Percentiles rank a stretch among this genome's conserved stretches.
Evolutionary conservation across 2,797 vertebrate species (phyloP).

Genomic region (Cyclura pinguis): DNA sequence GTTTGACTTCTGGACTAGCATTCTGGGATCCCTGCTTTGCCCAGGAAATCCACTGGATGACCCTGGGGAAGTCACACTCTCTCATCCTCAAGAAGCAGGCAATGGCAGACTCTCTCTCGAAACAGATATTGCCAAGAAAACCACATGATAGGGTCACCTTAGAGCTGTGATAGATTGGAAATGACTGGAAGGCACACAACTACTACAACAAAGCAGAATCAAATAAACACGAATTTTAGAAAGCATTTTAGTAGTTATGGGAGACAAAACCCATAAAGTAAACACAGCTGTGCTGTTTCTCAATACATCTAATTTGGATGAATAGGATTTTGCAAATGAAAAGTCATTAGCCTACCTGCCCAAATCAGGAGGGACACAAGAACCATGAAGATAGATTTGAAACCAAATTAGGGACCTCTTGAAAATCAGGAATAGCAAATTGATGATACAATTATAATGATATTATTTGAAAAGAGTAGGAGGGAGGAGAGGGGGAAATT

Average conservation of each 20-base stretch:
- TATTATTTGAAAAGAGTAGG: conserved; percentile 38
- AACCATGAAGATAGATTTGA: conserved; percentile 48
- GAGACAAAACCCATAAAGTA: neutral
- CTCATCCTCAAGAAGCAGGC: too few species aligned
- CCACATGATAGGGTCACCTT: too few species aligned
- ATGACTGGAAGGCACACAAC: neutral
- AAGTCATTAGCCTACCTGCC: conserved; percentile 50
- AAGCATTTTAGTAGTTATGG: conserved; percentile 16
- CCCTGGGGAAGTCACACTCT: too few species aligned
- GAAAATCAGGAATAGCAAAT: conserved; percentile 43
- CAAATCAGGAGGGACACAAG: conserved; percentile 46
- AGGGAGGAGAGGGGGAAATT: conserved; percentile 35
- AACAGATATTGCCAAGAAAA: too few species aligned
- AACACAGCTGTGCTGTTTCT: conserved; percentile 26
- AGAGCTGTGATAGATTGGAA: too few species aligned
- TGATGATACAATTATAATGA: conserved; percentile 49
- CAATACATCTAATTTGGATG: conserved; percentile 40
- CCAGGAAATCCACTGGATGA: too few species aligned
- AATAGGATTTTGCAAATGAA: conserved; percentile 45
- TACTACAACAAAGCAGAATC: neutral
- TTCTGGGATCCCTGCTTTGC: too few species aligned
- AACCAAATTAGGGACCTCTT: conserved; percentile 49
- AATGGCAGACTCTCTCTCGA: too few species aligned
- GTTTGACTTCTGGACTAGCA: too few species aligned
- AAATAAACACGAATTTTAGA: neutral